These are phyloP conservation scores for Lerista edwardsae DNA, from an alignment of 2,797 vertebrate species.

Conservation along the genomic window DNA sequence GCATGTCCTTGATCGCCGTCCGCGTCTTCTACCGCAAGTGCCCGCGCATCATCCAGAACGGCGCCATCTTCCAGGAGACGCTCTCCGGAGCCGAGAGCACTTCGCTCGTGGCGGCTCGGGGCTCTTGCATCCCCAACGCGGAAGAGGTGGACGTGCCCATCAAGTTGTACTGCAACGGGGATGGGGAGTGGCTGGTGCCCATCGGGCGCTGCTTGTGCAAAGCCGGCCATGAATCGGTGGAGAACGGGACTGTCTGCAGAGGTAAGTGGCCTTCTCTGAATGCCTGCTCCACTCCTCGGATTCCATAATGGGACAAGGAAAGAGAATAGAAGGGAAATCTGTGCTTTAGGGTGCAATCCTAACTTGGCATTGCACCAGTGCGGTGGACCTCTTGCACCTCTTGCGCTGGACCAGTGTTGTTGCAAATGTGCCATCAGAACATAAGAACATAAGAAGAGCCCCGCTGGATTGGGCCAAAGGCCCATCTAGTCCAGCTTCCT, in stretches of 20 bases:
- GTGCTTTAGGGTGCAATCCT: no score
- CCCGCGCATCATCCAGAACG: slow-evolving; percentile 86
- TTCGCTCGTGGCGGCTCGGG: slow-evolving; percentile 91
- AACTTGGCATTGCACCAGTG: no score
- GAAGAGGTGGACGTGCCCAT: slow-evolving; percentile 97
- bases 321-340: neutral
- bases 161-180: slow-evolving; percentile 95
- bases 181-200: slow-evolving; percentile 96
- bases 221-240: slow-evolving; percentile 86
- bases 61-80: slow-evolving; percentile 91
- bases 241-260: slow-evolving; percentile 90
- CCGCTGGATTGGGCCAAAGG: no score
- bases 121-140: slow-evolving; percentile 88
- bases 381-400: no score
- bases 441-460: no score
- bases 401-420: no score
- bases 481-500: no score
- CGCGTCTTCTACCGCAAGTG: slow-evolving; percentile 95
- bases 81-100: slow-evolving; percentile 95
- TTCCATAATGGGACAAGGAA: neutral
- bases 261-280: slow-evolving; percentile 75
- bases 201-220: slow-evolving; percentile 95
- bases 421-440: no score
- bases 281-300: neutral
- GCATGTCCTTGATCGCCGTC: slow-evolving; percentile 96